Evolutionary conservation across 23 tunicate genomes (phyloP).

Genomic region (Trididemnum clinides): DNA sequence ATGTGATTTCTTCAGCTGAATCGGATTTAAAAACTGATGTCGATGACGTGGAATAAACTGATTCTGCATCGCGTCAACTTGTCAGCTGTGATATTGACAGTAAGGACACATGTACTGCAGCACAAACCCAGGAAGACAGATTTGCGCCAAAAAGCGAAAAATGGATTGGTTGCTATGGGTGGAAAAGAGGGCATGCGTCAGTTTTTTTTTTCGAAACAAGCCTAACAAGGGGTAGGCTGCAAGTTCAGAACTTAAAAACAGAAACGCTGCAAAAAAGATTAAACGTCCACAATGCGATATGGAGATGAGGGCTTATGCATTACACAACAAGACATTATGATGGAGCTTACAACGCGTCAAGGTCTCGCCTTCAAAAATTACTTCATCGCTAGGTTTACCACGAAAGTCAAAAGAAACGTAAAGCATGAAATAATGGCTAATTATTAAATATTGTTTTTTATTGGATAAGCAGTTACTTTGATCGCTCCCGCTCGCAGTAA

Average conservation of each 20-base stretch:
- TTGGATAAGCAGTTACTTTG: no score
- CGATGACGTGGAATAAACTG: slow-evolving; percentile 18
- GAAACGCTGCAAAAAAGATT: no score
- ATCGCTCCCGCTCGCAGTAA: no score
- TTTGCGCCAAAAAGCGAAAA: slow-evolving; percentile 1
- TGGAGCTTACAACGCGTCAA: no score
- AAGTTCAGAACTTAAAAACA: slow-evolving; percentile 1
- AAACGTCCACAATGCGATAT: no score
- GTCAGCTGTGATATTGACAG: slow-evolving; percentile 13
- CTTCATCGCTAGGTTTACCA: no score
- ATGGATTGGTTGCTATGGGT: slow-evolving; percentile 16
- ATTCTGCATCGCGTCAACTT: slow-evolving; percentile 25
- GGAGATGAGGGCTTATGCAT: no score
- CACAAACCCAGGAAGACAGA: not conserved
- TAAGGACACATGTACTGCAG: slow-evolving; percentile 7
- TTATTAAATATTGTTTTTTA: no score
- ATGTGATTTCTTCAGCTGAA: slow-evolving; percentile 17
- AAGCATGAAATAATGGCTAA: no score
- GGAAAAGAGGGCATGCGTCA: not conserved
- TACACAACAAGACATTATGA: no score
- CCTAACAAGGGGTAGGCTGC: slow-evolving; percentile 15
- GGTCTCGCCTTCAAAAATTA: no score
- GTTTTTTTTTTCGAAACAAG: not conserved
- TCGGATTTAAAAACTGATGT: slow-evolving; percentile 31
- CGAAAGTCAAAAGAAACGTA: no score